Conservation (phyloP, 2,113 vertebrate genomes). For the Indicator indicator region DNA sequence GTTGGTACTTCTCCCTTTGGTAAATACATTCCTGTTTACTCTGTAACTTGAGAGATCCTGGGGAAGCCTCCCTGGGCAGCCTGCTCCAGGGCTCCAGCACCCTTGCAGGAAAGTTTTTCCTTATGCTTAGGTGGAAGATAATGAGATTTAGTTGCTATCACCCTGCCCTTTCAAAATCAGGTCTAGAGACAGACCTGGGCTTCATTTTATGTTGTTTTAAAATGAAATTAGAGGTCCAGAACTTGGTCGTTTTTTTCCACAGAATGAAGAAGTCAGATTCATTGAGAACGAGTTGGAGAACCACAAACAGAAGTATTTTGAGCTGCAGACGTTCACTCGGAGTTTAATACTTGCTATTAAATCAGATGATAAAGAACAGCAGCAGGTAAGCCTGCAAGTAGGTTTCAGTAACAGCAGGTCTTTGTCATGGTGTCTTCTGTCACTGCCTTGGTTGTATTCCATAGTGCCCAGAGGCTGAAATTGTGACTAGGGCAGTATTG, state of each 20-base stretch:
- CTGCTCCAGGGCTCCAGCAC: too few species aligned
- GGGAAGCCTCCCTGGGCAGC: not conserved
- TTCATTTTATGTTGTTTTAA: not conserved
- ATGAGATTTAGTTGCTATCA: not conserved
- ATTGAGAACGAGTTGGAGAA: conserved; percentile 91
- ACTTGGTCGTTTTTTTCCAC: conserved; percentile 32
- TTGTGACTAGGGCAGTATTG: not conserved
- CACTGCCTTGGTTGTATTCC: not conserved
- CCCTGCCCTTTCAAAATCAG: not conserved
- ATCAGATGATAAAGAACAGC: conserved; percentile 90
- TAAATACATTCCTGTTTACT: not conserved
- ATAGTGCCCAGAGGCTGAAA: not conserved
- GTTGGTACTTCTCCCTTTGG: not conserved
- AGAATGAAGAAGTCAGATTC: conserved; percentile 96
- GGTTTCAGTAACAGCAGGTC: not conserved
- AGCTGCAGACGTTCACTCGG: conserved; percentile 89
- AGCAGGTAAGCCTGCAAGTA: conserved; percentile 81
- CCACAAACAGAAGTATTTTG: conserved; percentile 93
- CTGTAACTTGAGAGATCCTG: not conserved
- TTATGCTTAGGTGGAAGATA: too few species aligned
- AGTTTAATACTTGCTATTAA: conserved; percentile 90
- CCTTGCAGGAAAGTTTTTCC: too few species aligned
- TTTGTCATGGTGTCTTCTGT: not conserved
- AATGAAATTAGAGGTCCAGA: not conserved
- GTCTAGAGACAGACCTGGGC: not conserved